Percentiles rank a stretch among this genome's conserved stretches.
Evolutionary conservation across 2,113 vertebrate genomes (phyloP).

Genomic region (Embiotoca jacksoni): DNA sequence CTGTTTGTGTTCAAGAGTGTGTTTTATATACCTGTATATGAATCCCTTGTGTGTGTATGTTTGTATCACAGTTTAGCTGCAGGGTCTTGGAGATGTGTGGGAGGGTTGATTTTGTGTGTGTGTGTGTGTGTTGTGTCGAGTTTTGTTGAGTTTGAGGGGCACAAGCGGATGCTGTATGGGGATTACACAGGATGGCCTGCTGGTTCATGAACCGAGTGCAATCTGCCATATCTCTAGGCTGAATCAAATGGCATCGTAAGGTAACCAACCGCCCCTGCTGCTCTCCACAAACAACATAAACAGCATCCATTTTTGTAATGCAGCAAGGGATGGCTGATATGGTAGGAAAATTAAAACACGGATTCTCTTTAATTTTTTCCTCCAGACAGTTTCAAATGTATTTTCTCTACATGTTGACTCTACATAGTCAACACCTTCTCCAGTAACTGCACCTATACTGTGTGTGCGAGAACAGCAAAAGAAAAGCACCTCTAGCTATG

Average conservation of each 20-base stretch:
- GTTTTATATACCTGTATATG: constrained; percentile 31
- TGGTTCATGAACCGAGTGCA: constrained; percentile 9
- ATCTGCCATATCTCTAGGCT: constrained; percentile 4
- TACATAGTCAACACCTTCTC: not conserved
- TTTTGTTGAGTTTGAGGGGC: constrained; percentile 43
- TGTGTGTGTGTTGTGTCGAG: constrained; percentile 24
- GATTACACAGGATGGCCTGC: constrained; percentile 13
- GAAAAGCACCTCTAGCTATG: not conserved
- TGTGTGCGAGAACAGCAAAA: not conserved
- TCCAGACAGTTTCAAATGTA: not conserved
- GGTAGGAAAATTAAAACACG: not conserved
- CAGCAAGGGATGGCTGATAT: not conserved
- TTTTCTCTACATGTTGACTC: not conserved
- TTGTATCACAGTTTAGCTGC: constrained; percentile 42
- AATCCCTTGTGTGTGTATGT: constrained; percentile 48
- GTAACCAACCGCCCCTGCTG: not conserved
- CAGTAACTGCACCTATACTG: not conserved
- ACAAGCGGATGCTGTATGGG: constrained; percentile 20
- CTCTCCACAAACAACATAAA: not conserved
- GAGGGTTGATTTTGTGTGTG: constrained; percentile 44
- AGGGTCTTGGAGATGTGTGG: constrained; percentile 45
- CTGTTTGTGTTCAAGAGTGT: constrained; percentile 49
- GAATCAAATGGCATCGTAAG: not conserved
- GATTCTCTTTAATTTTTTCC: not conserved
- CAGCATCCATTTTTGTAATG: not conserved